Base-by-base conservation (phyloP, 2,888 invertebrate species). In the Zaprionus bogoriensis region DNA sequence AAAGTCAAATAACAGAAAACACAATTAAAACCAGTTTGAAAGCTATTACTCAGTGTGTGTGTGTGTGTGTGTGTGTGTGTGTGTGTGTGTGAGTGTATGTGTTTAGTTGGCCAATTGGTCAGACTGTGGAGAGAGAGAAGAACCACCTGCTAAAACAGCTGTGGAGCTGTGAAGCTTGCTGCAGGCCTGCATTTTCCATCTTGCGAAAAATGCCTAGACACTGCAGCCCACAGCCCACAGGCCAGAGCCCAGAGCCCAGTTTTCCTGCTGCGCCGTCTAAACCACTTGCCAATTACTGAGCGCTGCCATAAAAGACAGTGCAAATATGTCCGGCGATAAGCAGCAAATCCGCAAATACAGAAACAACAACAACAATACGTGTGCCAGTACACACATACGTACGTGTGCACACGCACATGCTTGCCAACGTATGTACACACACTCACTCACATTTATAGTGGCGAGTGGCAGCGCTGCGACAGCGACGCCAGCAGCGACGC, bases 241-340 rank as follows among this genome's bases (percentile, higher is more conserved):
- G 25, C 23, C 4, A 23, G 1, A 7, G 1, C 25, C 6, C 42
- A 20, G n/a, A n/a, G n/a, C 1, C 3, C 12, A 4, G 2, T 39
- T 2, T 4, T 20, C 1, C 39, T 41, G 9, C 22, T n/a, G 1
- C 41, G 3, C n/a, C 4, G 19, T 39, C 41, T 27, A 41, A 41
- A 28, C 38, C 51, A 60, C 55, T 57, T 73, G 58, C 38, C 74
- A 74, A 74, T 72, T 73, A 77, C 70, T 74, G 67, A 77, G 57
- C 48, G n/a, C 22, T 50, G 58, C 63, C 62, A 74, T 74, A 59
- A 74, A 71, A 41, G 70, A 74, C 69, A 51, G 52, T 77, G 58
- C 67, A 67, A 67, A 67, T 74, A 47, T 51, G 50, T 63, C 14
- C 14, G 45, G 73, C 70, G 70, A 71, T 71, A 73, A 71, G 73